Conservation (phyloP, 2,797 vertebrate species). For the Thaleichthys pacificus region DNA sequence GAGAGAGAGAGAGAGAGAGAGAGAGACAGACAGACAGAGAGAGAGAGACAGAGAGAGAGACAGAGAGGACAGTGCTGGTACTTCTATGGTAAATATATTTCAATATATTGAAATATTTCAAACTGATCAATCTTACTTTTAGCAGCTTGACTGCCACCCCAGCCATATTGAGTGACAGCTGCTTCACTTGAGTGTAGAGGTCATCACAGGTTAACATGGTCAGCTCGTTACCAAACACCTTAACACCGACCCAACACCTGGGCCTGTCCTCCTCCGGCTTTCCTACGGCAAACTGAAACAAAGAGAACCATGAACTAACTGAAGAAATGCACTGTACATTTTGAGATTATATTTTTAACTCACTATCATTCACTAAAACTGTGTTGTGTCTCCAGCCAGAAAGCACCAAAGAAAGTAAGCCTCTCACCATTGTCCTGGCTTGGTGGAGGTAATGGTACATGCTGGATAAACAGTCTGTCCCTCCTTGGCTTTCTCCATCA, state of each 20-base stretch:
- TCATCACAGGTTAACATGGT: conserved; percentile 77
- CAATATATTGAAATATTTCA: not conserved
- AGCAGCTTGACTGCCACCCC: conserved; percentile 79
- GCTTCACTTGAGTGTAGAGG: conserved; percentile 64
- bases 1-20: not conserved
- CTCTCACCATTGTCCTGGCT: conserved; percentile 77
- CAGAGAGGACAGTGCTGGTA: too few species aligned
- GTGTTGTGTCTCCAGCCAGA: not conserved
- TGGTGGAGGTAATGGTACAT: conserved; percentile 70
- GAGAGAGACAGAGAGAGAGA: not conserved
- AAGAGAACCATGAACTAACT: not conserved
- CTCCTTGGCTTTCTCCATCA: conserved; percentile 39
- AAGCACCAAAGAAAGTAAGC: not conserved
- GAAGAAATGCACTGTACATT: not conserved
- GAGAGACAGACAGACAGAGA: not conserved
- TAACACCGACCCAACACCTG: conserved; percentile 76
- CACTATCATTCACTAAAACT: not conserved
- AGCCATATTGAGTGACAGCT: conserved; percentile 75
- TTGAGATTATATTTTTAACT: not conserved
- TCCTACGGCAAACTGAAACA: conserved; percentile 72
- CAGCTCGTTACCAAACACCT: conserved; percentile 85
- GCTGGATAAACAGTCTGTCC: conserved; percentile 70
- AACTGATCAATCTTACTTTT: conserved; percentile 72
- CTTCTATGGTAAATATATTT: not conserved
- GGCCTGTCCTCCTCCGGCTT: conserved; percentile 43